phyloP scores from a whole-genome alignment of 2,888 invertebrate genomes.

The Erebia epiphron region DNA sequence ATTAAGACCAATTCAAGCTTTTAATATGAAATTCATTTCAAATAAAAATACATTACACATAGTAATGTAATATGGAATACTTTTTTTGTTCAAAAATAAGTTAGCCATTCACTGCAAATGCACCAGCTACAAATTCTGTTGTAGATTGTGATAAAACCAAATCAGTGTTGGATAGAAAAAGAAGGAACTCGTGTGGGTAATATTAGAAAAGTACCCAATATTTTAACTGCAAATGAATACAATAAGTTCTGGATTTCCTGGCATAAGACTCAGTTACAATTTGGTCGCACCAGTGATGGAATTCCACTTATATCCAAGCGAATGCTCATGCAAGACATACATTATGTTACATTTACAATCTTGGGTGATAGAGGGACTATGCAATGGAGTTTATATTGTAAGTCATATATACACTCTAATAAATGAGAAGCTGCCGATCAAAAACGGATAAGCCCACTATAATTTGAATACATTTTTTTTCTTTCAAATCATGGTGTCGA shows the following conservation, averaged over 20 bases:
- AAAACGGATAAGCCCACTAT: too few species aligned
- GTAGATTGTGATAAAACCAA: constrained; percentile 28
- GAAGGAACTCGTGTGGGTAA: constrained; percentile 8
- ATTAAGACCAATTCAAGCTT: too few species aligned
- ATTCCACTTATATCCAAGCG: constrained; percentile 46
- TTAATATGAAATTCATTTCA: too few species aligned
- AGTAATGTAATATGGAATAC: too few species aligned
- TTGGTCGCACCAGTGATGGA: constrained; percentile 66
- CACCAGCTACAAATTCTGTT: not conserved
- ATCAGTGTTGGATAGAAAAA: constrained; percentile 27
- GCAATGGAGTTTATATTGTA: constrained; percentile 57
- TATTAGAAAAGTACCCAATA: constrained; percentile 44
- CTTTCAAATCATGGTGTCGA: too few species aligned
- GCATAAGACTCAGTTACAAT: constrained; percentile 64
- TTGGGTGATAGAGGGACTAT: constrained; percentile 27
- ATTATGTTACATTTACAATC: constrained; percentile 46
- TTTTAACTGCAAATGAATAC: constrained; percentile 66
- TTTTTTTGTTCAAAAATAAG: too few species aligned
- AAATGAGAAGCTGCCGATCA: too few species aligned
- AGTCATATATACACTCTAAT: constrained; percentile 32
- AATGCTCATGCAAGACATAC: constrained; percentile 46
- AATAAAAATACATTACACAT: too few species aligned
- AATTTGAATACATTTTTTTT: too few species aligned
- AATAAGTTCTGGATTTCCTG: constrained; percentile 78
- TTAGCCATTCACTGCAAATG: not conserved